These are phyloP conservation scores for Hemibagrus guttatus DNA, from an alignment of 2,797 vertebrate genomes.

Conservation along the genomic window DNA sequence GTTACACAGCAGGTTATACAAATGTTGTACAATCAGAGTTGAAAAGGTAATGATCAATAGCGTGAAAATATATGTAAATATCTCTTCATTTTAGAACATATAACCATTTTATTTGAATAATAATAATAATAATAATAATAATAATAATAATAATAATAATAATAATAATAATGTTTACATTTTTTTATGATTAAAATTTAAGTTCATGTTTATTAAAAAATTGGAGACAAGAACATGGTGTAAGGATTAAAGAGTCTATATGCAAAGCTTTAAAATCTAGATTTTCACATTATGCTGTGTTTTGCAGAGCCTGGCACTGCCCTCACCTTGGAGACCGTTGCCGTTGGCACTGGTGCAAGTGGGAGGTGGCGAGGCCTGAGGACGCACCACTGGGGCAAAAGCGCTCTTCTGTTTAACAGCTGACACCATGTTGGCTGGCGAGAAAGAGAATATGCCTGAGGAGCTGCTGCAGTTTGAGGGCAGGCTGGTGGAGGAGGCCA, in stretches of 20 bases:
- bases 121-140: neutral
- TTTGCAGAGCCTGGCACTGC: conserved; percentile 58
- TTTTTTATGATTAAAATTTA: neutral
- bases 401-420: conserved; percentile 99
- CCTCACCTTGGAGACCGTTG: conserved; percentile 96
- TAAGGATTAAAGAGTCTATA: conserved; percentile 42
- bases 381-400: conserved; percentile 96
- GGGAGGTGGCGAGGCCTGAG: conserved; percentile 92
- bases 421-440: conserved; percentile 99
- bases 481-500: conserved; percentile 97
- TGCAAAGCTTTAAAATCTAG: neutral
- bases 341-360: conserved; percentile 96
- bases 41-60: neutral
- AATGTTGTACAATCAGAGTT: neutral
- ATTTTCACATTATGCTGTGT: neutral
- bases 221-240: neutral
- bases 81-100: too few relatives aligned
- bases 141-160: conserved; percentile 4
- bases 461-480: conserved; percentile 98
- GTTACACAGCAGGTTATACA: neutral
- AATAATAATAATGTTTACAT: neutral
- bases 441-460: conserved; percentile 98
- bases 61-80: neutral
- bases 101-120: too few relatives aligned
- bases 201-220: neutral